Evolutionary conservation across 2,888 invertebrate species (phyloP), one percentile per base, ranked within the genome.

Genomic region (Macrophya alboannulata): DNA sequence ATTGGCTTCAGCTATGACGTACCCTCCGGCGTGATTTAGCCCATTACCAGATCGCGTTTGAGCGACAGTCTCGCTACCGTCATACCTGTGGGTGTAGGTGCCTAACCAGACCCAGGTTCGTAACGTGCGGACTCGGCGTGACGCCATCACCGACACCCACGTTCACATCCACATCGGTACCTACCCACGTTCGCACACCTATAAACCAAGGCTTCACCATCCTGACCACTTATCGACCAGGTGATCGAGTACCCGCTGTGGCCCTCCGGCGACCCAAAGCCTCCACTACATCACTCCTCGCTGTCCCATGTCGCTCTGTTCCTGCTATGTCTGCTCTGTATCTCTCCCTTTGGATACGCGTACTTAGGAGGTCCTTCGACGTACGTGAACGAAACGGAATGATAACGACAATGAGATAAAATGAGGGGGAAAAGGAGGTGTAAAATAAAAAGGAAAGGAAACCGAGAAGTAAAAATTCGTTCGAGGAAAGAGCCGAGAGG

Each of bases 11-110:
- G 6, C 62, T 15, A 21, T 62, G 62, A 65, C 65, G 51, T 21
- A 62, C 45, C 83, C 83, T 83, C 31, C 4, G 83, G 31, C 48
- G 48, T 51, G 83, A 83, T 83, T 83, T 31, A 68, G 48, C 88
- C 90, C 91, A 91, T 92, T 91, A 91, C 90, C 87, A 88, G 89
- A 62, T 81, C 89, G 89, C 90, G 90, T 91, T 92, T 92, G 92
- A 91, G 89, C 88, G 89, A 90, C 89, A 89, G 89, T 86, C 86
- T 85, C 86, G 10, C 40, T 77, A 62, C 37, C 37, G 21, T 40
- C 40, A 62, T 74, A 40, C 43, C 12, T 25, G 37, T 77, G 21
- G 15, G 17, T 37, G 68, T 25, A 4, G 68, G 68, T 25, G 68
- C 37, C 15, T 12, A 79, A 15, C 81, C 55, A 72, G 81, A 68